phyloP scores from a whole-genome alignment of 2,113 vertebrate species.

The Cololabis saira region DNA sequence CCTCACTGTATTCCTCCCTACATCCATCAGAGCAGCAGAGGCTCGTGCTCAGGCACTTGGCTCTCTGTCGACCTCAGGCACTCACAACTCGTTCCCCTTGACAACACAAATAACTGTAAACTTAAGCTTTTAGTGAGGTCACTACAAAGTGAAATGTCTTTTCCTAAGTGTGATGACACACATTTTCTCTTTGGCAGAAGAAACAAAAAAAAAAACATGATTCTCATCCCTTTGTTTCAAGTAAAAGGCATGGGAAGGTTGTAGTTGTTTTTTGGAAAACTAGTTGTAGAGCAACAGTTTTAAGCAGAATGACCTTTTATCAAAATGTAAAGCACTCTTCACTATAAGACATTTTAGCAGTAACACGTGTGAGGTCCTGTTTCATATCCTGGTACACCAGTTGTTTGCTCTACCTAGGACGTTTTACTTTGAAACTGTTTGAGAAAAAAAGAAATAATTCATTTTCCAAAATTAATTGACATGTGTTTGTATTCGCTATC shows the following conservation, averaged over 20 bases:
- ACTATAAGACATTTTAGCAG: too few species aligned
- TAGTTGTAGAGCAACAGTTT: background rate
- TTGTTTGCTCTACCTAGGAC: too few species aligned
- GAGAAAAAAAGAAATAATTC: too few species aligned
- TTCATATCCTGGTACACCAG: too few species aligned
- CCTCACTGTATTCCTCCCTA: slow-evolving; percentile 53
- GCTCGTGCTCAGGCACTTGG: slow-evolving; percentile 44
- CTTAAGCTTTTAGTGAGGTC: slow-evolving; percentile 69
- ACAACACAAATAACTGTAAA: slow-evolving; percentile 72
- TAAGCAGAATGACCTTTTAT: background rate
- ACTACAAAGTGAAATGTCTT: slow-evolving; percentile 51
- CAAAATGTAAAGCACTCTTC: too few species aligned
- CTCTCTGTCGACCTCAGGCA: slow-evolving; percentile 54
- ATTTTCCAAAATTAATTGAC: too few species aligned
- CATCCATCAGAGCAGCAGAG: slow-evolving; percentile 64
- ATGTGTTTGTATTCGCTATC: background rate
- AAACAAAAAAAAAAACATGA: background rate
- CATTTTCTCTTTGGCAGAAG: slow-evolving; percentile 25
- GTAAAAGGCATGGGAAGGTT: background rate
- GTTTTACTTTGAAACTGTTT: too few species aligned
- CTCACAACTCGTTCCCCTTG: slow-evolving; percentile 58
- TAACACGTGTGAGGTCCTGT: too few species aligned
- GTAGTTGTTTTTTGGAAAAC: background rate
- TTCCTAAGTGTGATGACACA: slow-evolving; percentile 39
- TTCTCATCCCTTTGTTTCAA: slow-evolving; percentile 6